Base-by-base conservation (phyloP, 2,797 vertebrate species). In the Gobionotothen gibberifrons region DNA sequence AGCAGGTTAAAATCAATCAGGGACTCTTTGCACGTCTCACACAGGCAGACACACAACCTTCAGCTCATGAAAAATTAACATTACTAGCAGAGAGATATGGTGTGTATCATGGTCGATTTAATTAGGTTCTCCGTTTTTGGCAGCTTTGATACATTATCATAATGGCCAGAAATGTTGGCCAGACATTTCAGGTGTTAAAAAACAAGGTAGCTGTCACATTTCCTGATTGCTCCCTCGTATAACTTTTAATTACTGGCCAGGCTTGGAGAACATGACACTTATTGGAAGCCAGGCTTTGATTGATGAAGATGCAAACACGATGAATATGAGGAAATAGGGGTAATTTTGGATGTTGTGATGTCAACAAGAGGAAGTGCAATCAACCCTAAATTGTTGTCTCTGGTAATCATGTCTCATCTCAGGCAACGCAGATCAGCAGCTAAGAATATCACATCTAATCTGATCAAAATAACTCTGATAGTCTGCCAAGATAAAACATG, bases 291-390 rank as follows among this genome's bases (percentile, higher is more conserved):
- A 0, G 10, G n/a, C 21, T 80, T 75, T 84, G 86, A 90, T 72
- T 74, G 81, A 90, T 84, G 83, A 70, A 52, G 67, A 48, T 6
- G 48, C 68, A 61, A 78, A 83, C 60, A 9, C 3, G 14, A 32
- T 19, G 47, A 82, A 83, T 64, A 60, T 83, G 67, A 86, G 74
- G 60, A 77, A 83, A 84, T 68, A 64, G 36, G 67, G 53, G 57
- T 46, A 74, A 62, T 46, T 6, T 44, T 79, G 64, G 71, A 58
- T 79, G 56, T 26, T 62, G 59, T 68, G 62, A 77, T 76, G 72
- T 84, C 86, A 65, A 75, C 78, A 79, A 82, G 88, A 77, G 78
- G 77, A 90, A 83, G 68, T 55, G 67, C 74, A 88, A 90, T 91
- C 87, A 87, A 66, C 42, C 69, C 55, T 55, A 66, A 81, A 86